phyloP scores from a whole-genome alignment of 92 coral and sea anemone genomes.

The Siderastrea siderea region DNA sequence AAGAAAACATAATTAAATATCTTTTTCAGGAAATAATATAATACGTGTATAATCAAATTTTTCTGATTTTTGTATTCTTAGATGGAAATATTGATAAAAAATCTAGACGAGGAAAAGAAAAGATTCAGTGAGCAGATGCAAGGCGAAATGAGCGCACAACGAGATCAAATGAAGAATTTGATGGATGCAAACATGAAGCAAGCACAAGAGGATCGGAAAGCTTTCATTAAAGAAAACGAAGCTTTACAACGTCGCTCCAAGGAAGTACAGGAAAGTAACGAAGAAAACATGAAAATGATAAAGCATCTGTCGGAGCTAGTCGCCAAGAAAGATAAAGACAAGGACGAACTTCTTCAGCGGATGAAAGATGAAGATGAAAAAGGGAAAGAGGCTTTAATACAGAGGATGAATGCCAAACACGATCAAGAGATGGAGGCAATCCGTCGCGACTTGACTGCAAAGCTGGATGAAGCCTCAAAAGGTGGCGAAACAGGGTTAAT shows the following conservation, averaged over 20 bases:
- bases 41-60: too few relatives aligned
- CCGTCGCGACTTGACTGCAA: background rate
- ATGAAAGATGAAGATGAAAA: background rate
- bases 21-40: too few relatives aligned
- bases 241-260: background rate
- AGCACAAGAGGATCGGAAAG: conserved; percentile 28
- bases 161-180: conserved; percentile 58
- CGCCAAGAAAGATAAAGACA: background rate
- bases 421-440: conserved; percentile 15
- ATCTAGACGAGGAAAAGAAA: conserved; percentile 52
- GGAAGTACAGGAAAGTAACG: background rate
- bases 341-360: background rate
- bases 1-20: too few relatives aligned
- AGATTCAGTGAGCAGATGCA: conserved; percentile 57
- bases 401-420: background rate
- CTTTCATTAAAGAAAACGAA: conserved; percentile 1
- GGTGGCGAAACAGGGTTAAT: background rate
- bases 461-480: background rate
- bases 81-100: conserved; percentile 53
- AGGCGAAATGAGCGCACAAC: conserved; percentile 27
- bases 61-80: background rate
- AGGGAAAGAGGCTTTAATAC: background rate
- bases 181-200: conserved; percentile 49
- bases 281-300: conserved; percentile 10
- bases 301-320: background rate